A percentile compares a stretch with the other conserved stretches of the same genome.
phyloP scores from a whole-genome alignment of 2,888 invertebrate genomes.

The Gastrophysa polygoni region DNA sequence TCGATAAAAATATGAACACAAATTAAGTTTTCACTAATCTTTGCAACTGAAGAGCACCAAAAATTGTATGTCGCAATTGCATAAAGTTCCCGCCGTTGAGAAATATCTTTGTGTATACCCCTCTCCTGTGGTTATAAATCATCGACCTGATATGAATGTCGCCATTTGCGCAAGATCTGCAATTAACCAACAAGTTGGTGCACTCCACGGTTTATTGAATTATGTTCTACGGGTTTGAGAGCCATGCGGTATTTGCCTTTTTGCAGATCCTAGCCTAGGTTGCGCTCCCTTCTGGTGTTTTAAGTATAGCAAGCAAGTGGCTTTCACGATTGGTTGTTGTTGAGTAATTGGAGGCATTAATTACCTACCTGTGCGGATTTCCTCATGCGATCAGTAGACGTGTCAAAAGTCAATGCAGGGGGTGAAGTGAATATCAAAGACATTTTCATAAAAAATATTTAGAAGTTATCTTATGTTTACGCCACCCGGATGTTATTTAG shows the following conservation, averaged over 20 bases:
- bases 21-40: too few species aligned
- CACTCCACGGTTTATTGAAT: slow-evolving; percentile 15
- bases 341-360: background rate
- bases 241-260: background rate
- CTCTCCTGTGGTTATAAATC: slow-evolving; percentile 9
- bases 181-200: slow-evolving; percentile 23
- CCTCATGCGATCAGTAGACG: too few species aligned
- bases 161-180: slow-evolving; percentile 23
- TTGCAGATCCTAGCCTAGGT: background rate
- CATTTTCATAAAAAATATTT: too few species aligned
- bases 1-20: too few species aligned
- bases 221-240: slow-evolving; percentile 10
- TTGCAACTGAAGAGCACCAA: too few species aligned
- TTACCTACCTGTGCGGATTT: background rate
- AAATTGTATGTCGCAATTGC: too few species aligned
- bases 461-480: too few species aligned
- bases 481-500: too few species aligned
- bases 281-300: background rate
- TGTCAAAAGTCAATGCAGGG: too few species aligned
- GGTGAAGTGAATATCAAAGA: too few species aligned
- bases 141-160: background rate
- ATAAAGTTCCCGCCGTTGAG: too few species aligned
- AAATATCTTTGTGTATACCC: background rate
- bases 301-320: background rate
- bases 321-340: background rate